phyloP scores from a whole-genome alignment of 1,140 invertebrate species.

The Polyergus mexicanus region DNA sequence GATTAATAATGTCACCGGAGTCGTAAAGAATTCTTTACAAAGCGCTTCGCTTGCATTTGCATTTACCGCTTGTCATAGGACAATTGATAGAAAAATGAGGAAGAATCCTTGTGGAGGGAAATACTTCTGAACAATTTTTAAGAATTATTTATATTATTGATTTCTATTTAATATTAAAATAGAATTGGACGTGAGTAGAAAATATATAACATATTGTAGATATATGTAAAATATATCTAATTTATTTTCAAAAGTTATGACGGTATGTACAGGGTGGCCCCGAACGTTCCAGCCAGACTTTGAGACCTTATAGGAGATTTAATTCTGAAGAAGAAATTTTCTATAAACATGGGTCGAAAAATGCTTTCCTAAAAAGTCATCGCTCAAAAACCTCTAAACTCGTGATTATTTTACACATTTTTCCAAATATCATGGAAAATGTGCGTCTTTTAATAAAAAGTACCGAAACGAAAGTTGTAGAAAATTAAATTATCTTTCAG shows the following conservation, averaged over 20 bases:
- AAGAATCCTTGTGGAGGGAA: not conserved
- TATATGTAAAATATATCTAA: not conserved
- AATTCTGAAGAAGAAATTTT: too few relatives aligned
- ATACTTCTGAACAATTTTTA: not conserved
- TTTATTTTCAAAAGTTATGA: not conserved
- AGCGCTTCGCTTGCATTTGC: slow-evolving; percentile 4
- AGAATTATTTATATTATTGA: not conserved
- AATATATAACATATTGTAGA: not conserved
- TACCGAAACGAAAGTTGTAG: too few relatives aligned
- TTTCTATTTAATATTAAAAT: not conserved
- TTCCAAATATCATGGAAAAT: too few relatives aligned
- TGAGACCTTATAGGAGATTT: too few relatives aligned
- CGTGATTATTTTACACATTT: too few relatives aligned
- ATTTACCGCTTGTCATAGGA: not conserved
- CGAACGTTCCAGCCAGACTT: too few relatives aligned
- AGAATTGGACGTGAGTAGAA: not conserved
- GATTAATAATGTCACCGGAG: slow-evolving; percentile 69
- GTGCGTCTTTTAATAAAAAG: too few relatives aligned
- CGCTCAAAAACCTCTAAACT: too few relatives aligned
- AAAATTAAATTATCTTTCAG: too few relatives aligned
- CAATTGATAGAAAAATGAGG: slow-evolving; percentile 28
- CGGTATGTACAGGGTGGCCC: not conserved
- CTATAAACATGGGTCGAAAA: too few relatives aligned
- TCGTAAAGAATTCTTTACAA: slow-evolving; percentile 62
- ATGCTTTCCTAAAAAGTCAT: too few relatives aligned